Percentiles rank a stretch among this genome's conserved stretches.
These are phyloP conservation scores for Zaprionus capensis DNA, from an alignment of 1,140 invertebrate species.

Conservation along the genomic window DNA sequence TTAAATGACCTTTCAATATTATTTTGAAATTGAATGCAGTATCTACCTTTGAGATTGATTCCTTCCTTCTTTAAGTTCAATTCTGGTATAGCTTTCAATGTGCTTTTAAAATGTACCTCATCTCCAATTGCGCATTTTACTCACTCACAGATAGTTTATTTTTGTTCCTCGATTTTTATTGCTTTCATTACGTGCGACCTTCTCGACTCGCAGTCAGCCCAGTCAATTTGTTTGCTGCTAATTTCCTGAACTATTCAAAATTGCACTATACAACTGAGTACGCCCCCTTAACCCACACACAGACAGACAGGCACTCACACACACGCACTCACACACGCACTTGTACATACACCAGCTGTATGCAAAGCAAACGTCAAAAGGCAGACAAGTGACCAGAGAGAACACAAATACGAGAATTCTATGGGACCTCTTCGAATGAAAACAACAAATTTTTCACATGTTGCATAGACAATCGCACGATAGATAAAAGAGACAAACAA, in stretches of 20 bases:
- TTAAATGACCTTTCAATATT: neutral
- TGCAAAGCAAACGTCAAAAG: constrained; percentile 43
- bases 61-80: rapidly evolving
- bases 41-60: neutral
- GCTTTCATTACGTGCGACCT: constrained; percentile 20
- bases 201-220: constrained; percentile 1
- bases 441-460: constrained; percentile 42
- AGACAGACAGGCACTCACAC: neutral
- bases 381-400: constrained; percentile 68
- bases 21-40: neutral
- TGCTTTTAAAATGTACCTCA: neutral
- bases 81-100: neutral
- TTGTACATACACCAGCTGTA: neutral
- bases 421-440: constrained; percentile 29
- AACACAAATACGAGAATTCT: constrained; percentile 61
- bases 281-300: constrained; percentile 18
- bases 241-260: constrained; percentile 52
- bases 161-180: constrained; percentile 17
- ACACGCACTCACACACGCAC: constrained; percentile 3
- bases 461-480: constrained; percentile 66
- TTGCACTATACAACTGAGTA: constrained; percentile 11
- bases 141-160: constrained; percentile 17
- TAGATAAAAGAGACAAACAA: constrained; percentile 20
- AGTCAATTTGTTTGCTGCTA: constrained; percentile 51
- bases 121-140: neutral